These are phyloP conservation scores for Tinamus guttatus DNA, from an alignment of 2,113 vertebrate species.

Conservation along the genomic window DNA sequence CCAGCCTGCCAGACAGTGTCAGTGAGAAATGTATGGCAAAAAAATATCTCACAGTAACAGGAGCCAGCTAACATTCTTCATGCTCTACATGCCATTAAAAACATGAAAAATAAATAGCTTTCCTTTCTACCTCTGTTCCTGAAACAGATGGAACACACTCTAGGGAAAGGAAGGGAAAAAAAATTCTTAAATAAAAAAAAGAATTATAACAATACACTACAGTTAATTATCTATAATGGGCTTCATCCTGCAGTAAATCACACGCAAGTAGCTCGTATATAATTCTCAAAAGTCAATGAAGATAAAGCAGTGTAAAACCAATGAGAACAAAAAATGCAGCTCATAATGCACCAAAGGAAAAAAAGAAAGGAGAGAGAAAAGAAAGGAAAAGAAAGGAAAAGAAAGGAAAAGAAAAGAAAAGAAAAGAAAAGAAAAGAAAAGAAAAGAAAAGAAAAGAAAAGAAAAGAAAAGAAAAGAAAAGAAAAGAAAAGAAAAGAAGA, in stretches of 20 bases:
- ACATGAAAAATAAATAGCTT: constrained; percentile 22
- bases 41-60: background rate
- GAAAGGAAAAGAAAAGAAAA: background rate
- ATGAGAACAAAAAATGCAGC: background rate
- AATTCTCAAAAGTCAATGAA: background rate
- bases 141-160: constrained; percentile 4
- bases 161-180: background rate
- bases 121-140: background rate
- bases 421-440: background rate
- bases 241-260: constrained; percentile 14
- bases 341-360: background rate
- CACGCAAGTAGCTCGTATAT: background rate
- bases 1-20: background rate
- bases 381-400: background rate
- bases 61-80: background rate
- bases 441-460: background rate
- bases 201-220: background rate
- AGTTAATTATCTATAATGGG: constrained; percentile 12
- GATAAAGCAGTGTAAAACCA: background rate
- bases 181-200: background rate
- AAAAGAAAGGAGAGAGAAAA: background rate
- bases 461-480: too few relatives aligned
- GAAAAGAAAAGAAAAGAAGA: too few relatives aligned
- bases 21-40: background rate
- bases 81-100: constrained; percentile 26